phyloP scores from a whole-genome alignment of 2,113 vertebrate genomes.

The Chascanopsetta lugubris region DNA sequence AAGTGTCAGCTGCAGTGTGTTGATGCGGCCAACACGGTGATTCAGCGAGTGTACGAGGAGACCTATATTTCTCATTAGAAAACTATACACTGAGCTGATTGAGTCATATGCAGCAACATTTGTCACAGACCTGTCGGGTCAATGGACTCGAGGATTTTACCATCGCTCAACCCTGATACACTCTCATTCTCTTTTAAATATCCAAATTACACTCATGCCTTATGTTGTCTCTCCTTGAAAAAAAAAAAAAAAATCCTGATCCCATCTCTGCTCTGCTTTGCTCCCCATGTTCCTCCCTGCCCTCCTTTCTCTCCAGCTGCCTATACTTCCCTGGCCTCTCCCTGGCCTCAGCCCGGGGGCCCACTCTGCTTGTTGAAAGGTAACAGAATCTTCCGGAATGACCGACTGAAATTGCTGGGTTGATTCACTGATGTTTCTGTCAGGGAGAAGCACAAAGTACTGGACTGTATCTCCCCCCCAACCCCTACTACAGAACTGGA shows the following conservation, averaged over 20 bases:
- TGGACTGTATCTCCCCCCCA: constrained; percentile 52
- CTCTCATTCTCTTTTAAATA: background rate
- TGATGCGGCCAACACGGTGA: constrained; percentile 67
- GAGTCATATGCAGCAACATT: constrained; percentile 79
- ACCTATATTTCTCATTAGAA: constrained; percentile 71
- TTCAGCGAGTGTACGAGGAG: constrained; percentile 64
- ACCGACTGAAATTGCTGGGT: constrained; percentile 69
- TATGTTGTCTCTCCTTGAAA: constrained; percentile 1
- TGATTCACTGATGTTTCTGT: constrained; percentile 76
- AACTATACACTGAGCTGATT: constrained; percentile 69
- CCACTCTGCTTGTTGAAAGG: constrained; percentile 74
- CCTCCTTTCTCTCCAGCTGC: constrained; percentile 31
- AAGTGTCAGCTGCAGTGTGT: constrained; percentile 46
- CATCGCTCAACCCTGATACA: background rate
- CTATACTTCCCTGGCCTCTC: constrained; percentile 60
- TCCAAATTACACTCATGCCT: constrained; percentile 13
- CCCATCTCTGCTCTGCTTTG: constrained; percentile 19
- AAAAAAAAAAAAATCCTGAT: too few species aligned
- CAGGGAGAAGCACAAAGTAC: constrained; percentile 66
- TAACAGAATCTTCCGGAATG: constrained; percentile 79
- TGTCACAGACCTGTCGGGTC: constrained; percentile 72
- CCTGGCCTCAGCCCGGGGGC: constrained; percentile 71
- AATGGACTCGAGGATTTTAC: constrained; percentile 67
- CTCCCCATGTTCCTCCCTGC: constrained; percentile 26
- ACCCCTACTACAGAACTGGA: constrained; percentile 48